Percentiles rank a stretch among this genome's conserved stretches.
Conservation (phyloP, 2,888 invertebrate genomes). For the Platycnemis pennipes region DNA sequence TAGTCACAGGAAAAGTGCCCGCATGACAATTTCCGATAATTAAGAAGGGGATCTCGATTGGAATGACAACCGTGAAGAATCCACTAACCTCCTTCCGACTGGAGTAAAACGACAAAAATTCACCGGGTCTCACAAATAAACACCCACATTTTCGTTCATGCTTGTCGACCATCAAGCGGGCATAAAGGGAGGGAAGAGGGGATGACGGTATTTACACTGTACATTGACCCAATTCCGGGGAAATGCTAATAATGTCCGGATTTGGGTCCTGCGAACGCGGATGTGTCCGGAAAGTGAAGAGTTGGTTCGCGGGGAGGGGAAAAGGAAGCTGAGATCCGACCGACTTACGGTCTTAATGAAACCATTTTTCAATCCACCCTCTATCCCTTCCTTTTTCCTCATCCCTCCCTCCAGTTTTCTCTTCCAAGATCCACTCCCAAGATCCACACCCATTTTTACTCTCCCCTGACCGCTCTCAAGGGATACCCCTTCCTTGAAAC, state of each 20-base stretch:
- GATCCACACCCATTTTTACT: too few relatives aligned
- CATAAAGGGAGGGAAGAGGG: not conserved
- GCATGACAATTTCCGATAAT: not conserved
- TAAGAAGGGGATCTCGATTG: not conserved
- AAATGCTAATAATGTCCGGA: slow-evolving; percentile 17
- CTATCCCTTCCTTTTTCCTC: not conserved
- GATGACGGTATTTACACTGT: not conserved
- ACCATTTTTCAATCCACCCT: not conserved
- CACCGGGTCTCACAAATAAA: not conserved
- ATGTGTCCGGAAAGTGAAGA: too few relatives aligned
- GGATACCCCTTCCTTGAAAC: too few relatives aligned
- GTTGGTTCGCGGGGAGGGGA: not conserved
- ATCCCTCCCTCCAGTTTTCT: too few relatives aligned
- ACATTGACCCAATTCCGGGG: not conserved
- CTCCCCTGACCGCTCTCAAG: too few relatives aligned
- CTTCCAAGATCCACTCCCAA: too few relatives aligned
- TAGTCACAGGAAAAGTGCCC: too few relatives aligned
- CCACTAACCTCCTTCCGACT: not conserved
- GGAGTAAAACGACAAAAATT: not conserved
- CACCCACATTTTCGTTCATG: not conserved
- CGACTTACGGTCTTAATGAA: not conserved
- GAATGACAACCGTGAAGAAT: not conserved
- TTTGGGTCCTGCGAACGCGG: not conserved
- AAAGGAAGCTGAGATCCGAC: not conserved
- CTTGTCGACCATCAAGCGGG: not conserved